Percentiles rank a stretch among this genome's conserved stretches.
Conservation (phyloP, 2,888 invertebrate genomes). For the Hypselothyrea guttata region DNA sequence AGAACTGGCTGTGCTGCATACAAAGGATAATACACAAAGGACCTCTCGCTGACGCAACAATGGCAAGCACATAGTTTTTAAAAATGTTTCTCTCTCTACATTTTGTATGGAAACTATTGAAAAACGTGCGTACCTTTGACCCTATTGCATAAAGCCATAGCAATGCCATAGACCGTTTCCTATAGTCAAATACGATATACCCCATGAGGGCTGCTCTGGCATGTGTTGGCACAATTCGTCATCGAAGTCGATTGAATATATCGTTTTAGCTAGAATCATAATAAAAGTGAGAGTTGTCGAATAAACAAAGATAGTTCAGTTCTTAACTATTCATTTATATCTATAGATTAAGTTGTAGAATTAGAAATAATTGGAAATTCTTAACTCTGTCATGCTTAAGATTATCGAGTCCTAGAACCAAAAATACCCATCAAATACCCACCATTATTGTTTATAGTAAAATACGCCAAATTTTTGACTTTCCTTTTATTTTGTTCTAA, state of each 20-base stretch:
- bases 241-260: slow-evolving; percentile 39
- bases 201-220: slow-evolving; percentile 41
- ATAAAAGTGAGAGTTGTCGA: slow-evolving; percentile 25
- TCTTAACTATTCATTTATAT: not conserved
- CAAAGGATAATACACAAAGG: slow-evolving; percentile 74
- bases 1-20: slow-evolving; percentile 46
- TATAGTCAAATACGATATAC: slow-evolving; percentile 14
- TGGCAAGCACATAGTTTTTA: slow-evolving; percentile 68
- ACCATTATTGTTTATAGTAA: too few species aligned
- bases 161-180: slow-evolving; percentile 32
- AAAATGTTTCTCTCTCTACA: slow-evolving; percentile 55
- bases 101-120: slow-evolving; percentile 71
- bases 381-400: too few species aligned
- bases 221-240: slow-evolving; percentile 61
- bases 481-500: too few species aligned
- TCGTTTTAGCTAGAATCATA: not conserved
- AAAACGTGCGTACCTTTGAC: slow-evolving; percentile 35
- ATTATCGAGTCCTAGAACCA: too few species aligned
- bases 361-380: too few species aligned
- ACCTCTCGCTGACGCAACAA: slow-evolving; percentile 70
- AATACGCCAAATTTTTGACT: too few species aligned
- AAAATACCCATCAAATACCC: too few species aligned
- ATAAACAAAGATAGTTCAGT: slow-evolving; percentile 13
- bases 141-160: slow-evolving; percentile 35
- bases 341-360: too few species aligned